Evolutionary conservation across 2,797 vertebrate genomes (phyloP), one percentile per base, ranked within the genome.

Genomic region (Apodemus agrarius): DNA sequence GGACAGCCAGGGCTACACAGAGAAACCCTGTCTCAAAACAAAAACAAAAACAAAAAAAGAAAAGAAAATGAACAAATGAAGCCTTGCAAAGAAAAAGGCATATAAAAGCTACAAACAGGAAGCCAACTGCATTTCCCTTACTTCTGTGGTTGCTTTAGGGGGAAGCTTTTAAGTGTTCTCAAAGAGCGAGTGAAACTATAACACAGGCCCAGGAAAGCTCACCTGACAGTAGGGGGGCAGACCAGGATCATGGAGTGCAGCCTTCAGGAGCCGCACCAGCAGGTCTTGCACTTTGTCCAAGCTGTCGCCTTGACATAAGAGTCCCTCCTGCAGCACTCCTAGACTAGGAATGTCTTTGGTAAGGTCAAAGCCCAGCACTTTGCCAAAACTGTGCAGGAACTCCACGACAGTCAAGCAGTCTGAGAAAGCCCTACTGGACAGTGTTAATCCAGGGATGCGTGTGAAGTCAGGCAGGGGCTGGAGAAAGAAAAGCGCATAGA

Each of bases 311-410:
- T 99, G 97, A 87, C 99, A 99, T 0, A 99, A 98, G 40, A 99
- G 99, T 74, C 99, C 99, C 97, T 99, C 99, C 98, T 99, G 99
- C 95, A 99, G 98, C 1, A 98, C 98, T 6, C 98, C 98, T 9
- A 99, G 98, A 97, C 99, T 99, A 96, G 99, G 99, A 69, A 99
- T 98, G 22, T 99, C 99, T 98, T 98, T 99, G n/a, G 98, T 98
- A 8, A 99, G 98, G 93, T 99, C 98, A 16, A 99, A 98, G 89
- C 99, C 99, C 37, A 99, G 98, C 86, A 99, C 98, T 96, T 99
- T 99, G 92, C 99, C 99, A 0, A 99, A 99, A 96, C 99, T 99
- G 83, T 99, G 99, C 31, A 99, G 98, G 97, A 99, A 99, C 97
- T 99, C 99, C 69, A 99, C 99, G 31, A 99, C 99, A 6, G 98